Conservation (phyloP, 2,113 vertebrate genomes). For the Clarias batrachus region DNA sequence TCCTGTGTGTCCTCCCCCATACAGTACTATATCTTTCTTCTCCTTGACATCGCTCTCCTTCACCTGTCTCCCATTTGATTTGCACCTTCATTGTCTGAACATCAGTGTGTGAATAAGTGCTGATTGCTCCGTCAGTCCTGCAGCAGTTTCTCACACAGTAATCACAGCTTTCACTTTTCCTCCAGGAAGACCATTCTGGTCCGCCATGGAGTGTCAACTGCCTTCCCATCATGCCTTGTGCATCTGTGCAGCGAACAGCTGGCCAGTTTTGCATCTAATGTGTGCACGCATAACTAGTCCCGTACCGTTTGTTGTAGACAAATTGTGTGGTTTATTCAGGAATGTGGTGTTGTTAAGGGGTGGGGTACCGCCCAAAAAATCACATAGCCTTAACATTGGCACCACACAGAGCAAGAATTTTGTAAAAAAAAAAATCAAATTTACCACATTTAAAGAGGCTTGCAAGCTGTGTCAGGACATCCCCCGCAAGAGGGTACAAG, state of each 20-base stretch:
- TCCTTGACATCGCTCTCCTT: neutral
- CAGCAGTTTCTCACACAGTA: neutral
- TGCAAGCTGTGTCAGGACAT: too few species aligned
- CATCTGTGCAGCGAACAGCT: neutral
- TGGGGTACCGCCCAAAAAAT: too few species aligned
- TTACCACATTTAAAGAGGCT: too few species aligned
- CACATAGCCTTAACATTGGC: too few species aligned
- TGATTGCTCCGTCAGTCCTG: neutral
- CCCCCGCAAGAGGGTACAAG: too few species aligned
- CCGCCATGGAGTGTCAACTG: neutral
- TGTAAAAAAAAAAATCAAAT: too few species aligned
- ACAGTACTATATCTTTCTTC: neutral
- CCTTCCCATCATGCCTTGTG: neutral
- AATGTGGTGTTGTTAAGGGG: too few species aligned
- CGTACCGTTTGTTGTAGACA: too few species aligned
- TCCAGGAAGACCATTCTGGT: neutral
- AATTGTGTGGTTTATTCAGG: too few species aligned
- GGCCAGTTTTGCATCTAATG: neutral
- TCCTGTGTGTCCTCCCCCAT: neutral
- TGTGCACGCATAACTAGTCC: too few species aligned
- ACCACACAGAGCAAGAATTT: too few species aligned
- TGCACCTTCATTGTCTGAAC: neutral
- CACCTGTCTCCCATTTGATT: neutral
- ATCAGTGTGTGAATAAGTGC: too few species aligned
- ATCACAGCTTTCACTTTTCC: slow-evolving; percentile 3